Percentiles rank a stretch among this genome's conserved stretches.
phyloP scores from a whole-genome alignment of 2,888 invertebrate species.

The Lasioglossum lativentre region DNA sequence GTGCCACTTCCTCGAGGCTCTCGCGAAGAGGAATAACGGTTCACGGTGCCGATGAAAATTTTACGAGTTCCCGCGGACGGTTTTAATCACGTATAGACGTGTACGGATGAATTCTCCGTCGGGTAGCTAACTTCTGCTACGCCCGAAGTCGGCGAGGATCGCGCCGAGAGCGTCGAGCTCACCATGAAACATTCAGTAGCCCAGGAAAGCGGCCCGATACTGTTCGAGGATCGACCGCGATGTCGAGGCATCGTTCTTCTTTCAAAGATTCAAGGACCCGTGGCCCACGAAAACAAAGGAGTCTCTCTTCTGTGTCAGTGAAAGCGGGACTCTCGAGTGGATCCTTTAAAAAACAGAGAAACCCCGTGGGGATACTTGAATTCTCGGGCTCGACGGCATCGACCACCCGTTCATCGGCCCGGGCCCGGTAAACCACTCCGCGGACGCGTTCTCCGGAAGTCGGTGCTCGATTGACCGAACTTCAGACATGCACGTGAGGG shows the following conservation, averaged over 20 bases:
- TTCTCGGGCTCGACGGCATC: background rate
- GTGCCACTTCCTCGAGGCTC: background rate
- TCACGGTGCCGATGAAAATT: conserved; percentile 23
- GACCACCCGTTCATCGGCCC: conserved; percentile 14
- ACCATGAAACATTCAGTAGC: conserved; percentile 44
- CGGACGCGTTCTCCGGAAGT: background rate
- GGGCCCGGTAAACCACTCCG: background rate
- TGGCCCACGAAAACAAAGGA: background rate
- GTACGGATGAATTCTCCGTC: conserved; percentile 5
- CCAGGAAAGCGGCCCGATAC: background rate
- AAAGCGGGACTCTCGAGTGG: background rate
- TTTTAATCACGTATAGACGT: conserved; percentile 28
- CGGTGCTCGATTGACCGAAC: background rate
- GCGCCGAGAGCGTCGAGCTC: conserved; percentile 18
- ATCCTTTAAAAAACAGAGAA: background rate
- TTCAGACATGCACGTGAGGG: background rate
- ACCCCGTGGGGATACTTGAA: background rate
- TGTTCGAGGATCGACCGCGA: background rate
- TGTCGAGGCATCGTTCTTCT: conserved; percentile 22
- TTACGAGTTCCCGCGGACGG: background rate
- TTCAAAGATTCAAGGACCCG: conserved; percentile 39
- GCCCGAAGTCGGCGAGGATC: background rate
- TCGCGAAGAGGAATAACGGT: conserved; percentile 11
- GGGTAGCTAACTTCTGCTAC: background rate
- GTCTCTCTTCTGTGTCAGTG: background rate